Evolutionary conservation across 2,797 vertebrate species (phyloP).

Genomic region (Streptopelia turtur): DNA sequence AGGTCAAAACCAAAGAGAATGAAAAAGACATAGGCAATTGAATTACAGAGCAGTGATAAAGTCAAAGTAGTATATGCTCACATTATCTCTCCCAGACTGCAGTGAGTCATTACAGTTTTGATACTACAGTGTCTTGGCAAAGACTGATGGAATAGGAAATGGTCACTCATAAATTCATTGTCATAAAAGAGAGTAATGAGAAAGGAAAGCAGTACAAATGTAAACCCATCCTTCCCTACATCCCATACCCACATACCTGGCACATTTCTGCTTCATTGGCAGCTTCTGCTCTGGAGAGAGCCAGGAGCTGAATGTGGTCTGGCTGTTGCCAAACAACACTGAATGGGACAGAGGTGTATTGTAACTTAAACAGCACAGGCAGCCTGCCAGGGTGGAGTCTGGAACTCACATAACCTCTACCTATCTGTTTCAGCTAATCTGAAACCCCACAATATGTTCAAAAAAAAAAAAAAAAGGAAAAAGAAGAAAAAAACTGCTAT

Average conservation of each 20-base stretch:
- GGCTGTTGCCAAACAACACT: not conserved
- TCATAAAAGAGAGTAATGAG: not conserved
- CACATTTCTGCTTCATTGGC: not conserved
- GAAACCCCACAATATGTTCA: not conserved
- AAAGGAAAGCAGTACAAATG: not conserved
- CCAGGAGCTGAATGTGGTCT: not conserved
- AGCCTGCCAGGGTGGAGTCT: not conserved
- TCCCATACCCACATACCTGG: not conserved
- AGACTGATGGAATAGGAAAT: constrained; percentile 25
- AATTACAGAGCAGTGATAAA: constrained; percentile 57
- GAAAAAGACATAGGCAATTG: not conserved
- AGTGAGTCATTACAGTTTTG: constrained; percentile 51
- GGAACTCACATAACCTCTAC: not conserved
- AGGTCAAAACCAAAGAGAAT: constrained; percentile 6
- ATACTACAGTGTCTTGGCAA: constrained; percentile 27
- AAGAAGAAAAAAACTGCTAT: not conserved
- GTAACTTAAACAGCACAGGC: not conserved
- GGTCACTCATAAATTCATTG: not conserved
- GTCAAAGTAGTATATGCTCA: not conserved
- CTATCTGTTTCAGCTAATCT: not conserved
- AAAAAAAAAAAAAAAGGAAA: not conserved
- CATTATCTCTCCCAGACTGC: constrained; percentile 37
- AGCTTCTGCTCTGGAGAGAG: not conserved
- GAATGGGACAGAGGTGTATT: not conserved
- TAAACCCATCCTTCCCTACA: not conserved